Base-by-base conservation (phyloP, 1,140 invertebrate species). In the Lordiphosa stackelbergi region DNA sequence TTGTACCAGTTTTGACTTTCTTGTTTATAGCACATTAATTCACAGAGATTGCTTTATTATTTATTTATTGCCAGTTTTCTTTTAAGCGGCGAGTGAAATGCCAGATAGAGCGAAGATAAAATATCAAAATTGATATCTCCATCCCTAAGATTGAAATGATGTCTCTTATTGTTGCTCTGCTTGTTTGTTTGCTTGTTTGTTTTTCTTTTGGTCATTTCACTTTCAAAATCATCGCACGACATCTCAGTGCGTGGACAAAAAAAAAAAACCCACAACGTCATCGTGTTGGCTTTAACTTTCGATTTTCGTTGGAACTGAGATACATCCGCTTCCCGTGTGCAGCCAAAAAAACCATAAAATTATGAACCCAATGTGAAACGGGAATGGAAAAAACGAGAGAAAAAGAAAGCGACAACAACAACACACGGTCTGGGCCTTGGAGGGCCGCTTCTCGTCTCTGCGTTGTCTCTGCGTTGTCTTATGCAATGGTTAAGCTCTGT, bases 1-100 rank as follows among this genome's bases (percentile, higher is more conserved):
- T 86, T 87, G 75, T 87, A 84, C 85, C 73, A 87, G 81, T 87
- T 87, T 87, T 66, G 78, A 87, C 81, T 87, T 87, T 87, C 85
- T 87, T 87, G 66, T 85, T 84, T 81, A 85, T 81, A 58, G 71
- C 77, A 72, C 77, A 81, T 81, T 81, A 83, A 81, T 74, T 85
- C 70, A 78, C 68, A 64, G 56, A 78, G 66, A 79, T 71, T 73
- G 78, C 69, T 83, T 64, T 84, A 78, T 83, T 83, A 84, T 83
- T 78, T 72, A 85, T 84, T 79, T 83, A 81, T 83, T 74, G 77
- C 48, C 56, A 58, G 75, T 70, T 74, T 81, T 81, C 71, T 79
- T 51, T 28, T 35, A 31, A 40, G 35, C 35, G 22, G 12, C 35
- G 1, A 51, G 62, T 60, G 66, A 69, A 69, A 69, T 65, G 66